Evolutionary conservation across 2,888 invertebrate genomes (phyloP), one percentile per base, ranked within the genome.

Genomic region (Diachrysia chrysitis): DNA sequence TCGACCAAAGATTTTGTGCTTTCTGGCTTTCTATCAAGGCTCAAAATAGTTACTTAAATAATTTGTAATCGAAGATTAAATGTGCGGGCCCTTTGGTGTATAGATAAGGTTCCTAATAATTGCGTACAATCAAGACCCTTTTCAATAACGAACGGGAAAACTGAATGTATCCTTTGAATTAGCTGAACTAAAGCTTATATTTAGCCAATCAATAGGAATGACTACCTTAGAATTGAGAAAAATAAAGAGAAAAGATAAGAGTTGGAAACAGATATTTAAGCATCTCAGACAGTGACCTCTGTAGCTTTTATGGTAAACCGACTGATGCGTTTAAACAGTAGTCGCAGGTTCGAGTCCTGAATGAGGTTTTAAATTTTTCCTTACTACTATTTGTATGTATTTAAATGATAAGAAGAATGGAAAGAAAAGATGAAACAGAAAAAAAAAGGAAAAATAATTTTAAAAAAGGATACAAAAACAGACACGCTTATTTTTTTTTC

Each of bases 71-170:
- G 35, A 56, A 55, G 54, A 68, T 64, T 72, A 21, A 73, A 67
- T 56, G 21, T 17, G 58, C 59, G 53, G 46, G 29, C 35, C 32
- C 42, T 21, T 25, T 53, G 60, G 58, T 25, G 25, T 25, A 25
- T 58, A 16, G 23, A 59, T n/a, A 29, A 57, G 53, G n/a, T n/a
- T n/a, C n/a, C n/a, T 64, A 54, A 66, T 60, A 32, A 66, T 69
- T 63, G 55, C 66, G 32, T 7, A 51, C 58, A 69, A 42, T 70
- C 21, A 32, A 25, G 21, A 74, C 66, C 66, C 63, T 74, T 25
- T 23, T 74, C 42, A 74, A 64, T 74, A 70, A 61, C 61, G 23
- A 59, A 71, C 12, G 9, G 29, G 29, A 14, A 6, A 37, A 54
- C 63, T 4, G 21, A 42, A 61, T 42, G 54, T 64, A 37, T 48